phyloP scores from a whole-genome alignment of 2,888 invertebrate species.

The Drosophila anomalipes region DNA sequence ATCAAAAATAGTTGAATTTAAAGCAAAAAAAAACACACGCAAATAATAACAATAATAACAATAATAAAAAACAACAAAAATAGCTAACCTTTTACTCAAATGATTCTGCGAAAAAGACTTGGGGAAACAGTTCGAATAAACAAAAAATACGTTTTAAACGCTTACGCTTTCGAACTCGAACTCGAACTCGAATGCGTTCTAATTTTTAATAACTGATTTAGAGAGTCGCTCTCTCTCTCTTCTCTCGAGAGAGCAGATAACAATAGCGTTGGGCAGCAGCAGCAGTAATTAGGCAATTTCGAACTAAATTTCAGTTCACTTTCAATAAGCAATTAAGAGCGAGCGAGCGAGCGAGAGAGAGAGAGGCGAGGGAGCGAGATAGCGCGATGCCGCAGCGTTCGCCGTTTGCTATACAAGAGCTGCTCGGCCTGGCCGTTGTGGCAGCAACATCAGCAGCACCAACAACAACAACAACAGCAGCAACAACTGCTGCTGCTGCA shows the following conservation, averaged over 20 bases:
- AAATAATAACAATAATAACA: conserved; percentile 18
- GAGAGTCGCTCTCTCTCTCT: not conserved
- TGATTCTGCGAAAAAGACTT: conserved; percentile 1
- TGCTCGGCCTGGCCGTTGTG: conserved; percentile 83
- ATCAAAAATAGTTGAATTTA: conserved; percentile 43
- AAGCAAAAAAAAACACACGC: conserved; percentile 39
- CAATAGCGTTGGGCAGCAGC: not conserved
- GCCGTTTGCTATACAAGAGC: conserved; percentile 85
- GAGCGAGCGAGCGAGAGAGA: not conserved
- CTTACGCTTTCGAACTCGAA: conserved; percentile 20
- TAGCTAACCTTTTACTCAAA: not conserved
- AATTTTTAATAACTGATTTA: conserved; percentile 3
- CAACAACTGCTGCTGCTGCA: conserved; percentile 34
- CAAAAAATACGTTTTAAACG: conserved; percentile 1
- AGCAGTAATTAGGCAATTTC: conserved; percentile 2
- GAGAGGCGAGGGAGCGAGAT: not conserved
- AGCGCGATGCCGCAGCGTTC: conserved; percentile 84
- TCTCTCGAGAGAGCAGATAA: not conserved
- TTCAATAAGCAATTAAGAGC: conserved; percentile 25
- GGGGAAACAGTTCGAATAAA: not conserved
- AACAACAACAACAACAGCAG: conserved; percentile 27
- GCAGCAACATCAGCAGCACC: conserved; percentile 53
- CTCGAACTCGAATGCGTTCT: conserved; percentile 2
- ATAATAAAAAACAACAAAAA: conserved; percentile 5
- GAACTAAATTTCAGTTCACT: not conserved